Conservation (phyloP, 2,113 vertebrate species). For the Heteronetta atricapilla region DNA sequence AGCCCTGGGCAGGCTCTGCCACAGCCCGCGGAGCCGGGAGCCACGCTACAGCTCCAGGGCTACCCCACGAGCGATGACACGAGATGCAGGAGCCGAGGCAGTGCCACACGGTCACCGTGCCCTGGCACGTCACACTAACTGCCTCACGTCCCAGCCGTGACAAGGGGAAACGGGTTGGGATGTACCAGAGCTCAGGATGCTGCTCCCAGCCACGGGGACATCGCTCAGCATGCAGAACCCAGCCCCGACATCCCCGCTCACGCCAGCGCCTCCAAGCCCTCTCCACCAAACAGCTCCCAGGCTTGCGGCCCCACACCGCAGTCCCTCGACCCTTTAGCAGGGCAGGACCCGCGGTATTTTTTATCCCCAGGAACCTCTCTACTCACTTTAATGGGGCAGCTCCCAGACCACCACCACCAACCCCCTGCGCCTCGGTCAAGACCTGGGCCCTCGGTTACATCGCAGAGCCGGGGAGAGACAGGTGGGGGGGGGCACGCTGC, state of each 20-base stretch:
- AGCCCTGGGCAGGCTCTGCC: not conserved
- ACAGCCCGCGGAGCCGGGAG: accelerated
- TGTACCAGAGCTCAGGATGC: not conserved
- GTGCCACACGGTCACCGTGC: not conserved
- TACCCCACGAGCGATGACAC: not conserved
- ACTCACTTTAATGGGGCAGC: not conserved
- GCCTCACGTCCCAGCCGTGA: not conserved
- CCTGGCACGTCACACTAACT: not conserved
- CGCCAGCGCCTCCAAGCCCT: not conserved
- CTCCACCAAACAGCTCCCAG: not conserved
- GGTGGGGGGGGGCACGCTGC: not conserved
- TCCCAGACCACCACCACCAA: not conserved
- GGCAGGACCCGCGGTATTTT: not conserved
- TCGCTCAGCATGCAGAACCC: not conserved
- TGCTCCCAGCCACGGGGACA: not conserved
- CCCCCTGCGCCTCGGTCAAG: not conserved
- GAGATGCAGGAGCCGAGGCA: not conserved
- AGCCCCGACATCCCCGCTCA: not conserved
- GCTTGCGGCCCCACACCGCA: not conserved
- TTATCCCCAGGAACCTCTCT: not conserved
- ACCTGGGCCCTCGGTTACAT: accelerated
- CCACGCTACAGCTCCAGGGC: not conserved
- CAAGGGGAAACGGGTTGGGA: not conserved
- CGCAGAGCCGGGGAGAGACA: not conserved
- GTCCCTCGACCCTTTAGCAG: not conserved